These are phyloP conservation scores for Bucorvus abyssinicus DNA, from an alignment of 2,797 vertebrate genomes.

Conservation along the genomic window DNA sequence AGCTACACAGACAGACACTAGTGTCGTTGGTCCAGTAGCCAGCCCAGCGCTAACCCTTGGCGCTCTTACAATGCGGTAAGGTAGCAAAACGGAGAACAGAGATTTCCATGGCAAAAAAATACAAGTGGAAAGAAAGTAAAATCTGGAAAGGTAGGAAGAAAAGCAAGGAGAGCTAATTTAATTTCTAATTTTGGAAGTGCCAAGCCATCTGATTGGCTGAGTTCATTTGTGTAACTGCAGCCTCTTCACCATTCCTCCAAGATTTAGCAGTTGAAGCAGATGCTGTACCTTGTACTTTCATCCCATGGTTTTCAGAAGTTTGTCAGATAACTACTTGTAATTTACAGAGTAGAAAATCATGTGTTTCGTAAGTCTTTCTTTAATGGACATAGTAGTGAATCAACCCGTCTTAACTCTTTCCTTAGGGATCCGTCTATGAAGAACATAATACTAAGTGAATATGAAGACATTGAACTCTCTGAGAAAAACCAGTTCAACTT, in stretches of 20 bases:
- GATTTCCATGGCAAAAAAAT: not conserved
- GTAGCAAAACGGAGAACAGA: not conserved
- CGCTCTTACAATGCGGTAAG: not conserved
- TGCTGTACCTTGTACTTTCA: not conserved
- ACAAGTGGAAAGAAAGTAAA: not conserved
- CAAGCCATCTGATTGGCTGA: fast-evolving
- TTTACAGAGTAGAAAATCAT: not conserved
- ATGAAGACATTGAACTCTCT: not conserved
- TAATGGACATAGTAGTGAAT: not conserved
- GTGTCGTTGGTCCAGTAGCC: too few relatives aligned
- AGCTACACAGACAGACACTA: too few relatives aligned
- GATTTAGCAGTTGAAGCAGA: not conserved
- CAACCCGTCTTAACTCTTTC: not conserved
- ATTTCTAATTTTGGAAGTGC: not conserved
- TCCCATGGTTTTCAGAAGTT: not conserved
- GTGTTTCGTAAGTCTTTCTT: not conserved
- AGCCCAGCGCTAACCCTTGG: too few relatives aligned
- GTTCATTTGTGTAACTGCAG: not conserved
- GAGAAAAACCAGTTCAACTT: not conserved
- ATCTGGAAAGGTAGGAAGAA: not conserved
- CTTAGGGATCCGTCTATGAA: not conserved
- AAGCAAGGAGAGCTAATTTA: not conserved
- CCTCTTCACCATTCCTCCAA: not conserved
- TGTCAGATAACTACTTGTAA: not conserved
- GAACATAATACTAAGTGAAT: not conserved